phyloP scores from a whole-genome alignment of 2,888 invertebrate species.

The Eupithecia inturbata region DNA sequence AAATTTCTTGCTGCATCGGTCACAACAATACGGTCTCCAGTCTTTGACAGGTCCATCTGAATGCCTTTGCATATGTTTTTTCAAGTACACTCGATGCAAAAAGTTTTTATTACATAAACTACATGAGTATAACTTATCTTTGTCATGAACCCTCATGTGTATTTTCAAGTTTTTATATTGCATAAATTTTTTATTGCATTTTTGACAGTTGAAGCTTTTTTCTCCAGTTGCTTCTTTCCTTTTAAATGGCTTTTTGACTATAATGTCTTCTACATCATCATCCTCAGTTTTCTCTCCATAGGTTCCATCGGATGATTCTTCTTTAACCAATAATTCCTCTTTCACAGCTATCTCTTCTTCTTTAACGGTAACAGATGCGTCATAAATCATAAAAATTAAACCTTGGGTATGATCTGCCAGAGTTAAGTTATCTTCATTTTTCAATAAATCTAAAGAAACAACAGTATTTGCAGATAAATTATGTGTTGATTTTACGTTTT shows the following conservation, averaged over 20 bases:
- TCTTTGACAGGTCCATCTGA: background rate
- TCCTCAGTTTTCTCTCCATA: background rate
- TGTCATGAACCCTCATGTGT: conserved; percentile 18
- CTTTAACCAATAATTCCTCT: conserved; percentile 1
- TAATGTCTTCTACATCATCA: background rate
- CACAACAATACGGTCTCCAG: conserved; percentile 12
- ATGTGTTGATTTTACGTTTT: background rate
- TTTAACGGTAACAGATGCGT: background rate
- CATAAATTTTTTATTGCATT: conserved; percentile 19
- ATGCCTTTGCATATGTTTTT: conserved; percentile 12
- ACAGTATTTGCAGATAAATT: background rate
- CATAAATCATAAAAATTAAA: conserved; percentile 5
- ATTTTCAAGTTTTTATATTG: conserved; percentile 7
- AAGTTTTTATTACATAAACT: conserved; percentile 9
- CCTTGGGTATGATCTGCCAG: background rate
- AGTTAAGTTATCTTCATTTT: conserved; percentile 3
- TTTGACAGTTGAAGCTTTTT: conserved; percentile 3
- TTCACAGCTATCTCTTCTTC: background rate
- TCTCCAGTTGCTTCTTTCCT: background rate
- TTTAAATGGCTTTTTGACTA: conserved; percentile 2
- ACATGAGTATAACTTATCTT: conserved; percentile 15
- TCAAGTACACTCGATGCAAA: conserved; percentile 1
- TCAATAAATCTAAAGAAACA: background rate
- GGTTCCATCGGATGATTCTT: background rate
- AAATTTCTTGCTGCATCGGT: conserved; percentile 22